Evolutionary conservation across 2,888 invertebrate species (phyloP).

Genomic region (Dicyrtoma fusca): DNA sequence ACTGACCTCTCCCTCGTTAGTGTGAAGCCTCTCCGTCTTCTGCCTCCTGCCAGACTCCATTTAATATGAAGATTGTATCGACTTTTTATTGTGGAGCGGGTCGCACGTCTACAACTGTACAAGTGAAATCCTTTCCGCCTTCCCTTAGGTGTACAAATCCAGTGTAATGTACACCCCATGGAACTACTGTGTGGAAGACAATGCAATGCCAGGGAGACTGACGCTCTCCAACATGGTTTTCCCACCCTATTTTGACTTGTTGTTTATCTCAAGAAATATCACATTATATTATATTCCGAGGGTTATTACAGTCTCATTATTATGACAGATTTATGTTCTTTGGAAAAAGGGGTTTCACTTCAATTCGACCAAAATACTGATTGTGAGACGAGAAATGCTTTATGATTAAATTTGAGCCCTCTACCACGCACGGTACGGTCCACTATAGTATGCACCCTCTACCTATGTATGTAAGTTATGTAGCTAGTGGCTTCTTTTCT

Average conservation of each 20-base stretch:
- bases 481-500: no score
- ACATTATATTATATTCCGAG: slow-evolving; percentile 37
- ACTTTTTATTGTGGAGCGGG: slow-evolving; percentile 27
- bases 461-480: no score
- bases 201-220: neutral
- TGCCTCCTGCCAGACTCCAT: slow-evolving; percentile 15
- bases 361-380: slow-evolving; percentile 2
- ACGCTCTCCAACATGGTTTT: neutral
- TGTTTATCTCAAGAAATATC: slow-evolving; percentile 36
- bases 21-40: neutral
- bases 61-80: slow-evolving; percentile 36
- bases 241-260: slow-evolving; percentile 30
- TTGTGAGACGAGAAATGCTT: neutral
- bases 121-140: no score
- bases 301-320: slow-evolving; percentile 48
- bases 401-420: slow-evolving; percentile 8
- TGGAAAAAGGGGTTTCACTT: slow-evolving; percentile 24
- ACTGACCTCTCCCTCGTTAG: slow-evolving; percentile 32
- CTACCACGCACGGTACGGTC: neutral
- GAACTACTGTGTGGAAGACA: neutral
- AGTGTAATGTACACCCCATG: neutral
- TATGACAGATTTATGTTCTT: slow-evolving; percentile 46
- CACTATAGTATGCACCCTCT: neutral
- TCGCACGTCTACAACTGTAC: neutral
- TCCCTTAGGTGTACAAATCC: slow-evolving; percentile 24